Evolutionary conservation across 2,888 invertebrate genomes (phyloP), one percentile per base, ranked within the genome.

Genomic region (Temnothorax unifasciatus): DNA sequence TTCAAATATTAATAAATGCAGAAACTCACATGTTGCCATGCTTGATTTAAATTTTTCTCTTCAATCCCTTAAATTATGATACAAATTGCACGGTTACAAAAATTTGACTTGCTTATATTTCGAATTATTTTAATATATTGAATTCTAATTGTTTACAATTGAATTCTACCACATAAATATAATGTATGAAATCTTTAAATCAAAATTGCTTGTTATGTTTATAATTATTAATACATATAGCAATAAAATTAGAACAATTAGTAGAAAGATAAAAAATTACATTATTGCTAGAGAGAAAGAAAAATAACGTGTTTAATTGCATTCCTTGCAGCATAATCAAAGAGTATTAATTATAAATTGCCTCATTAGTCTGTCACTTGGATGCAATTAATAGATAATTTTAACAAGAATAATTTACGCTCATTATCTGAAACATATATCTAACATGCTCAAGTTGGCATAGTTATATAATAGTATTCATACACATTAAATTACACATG

Each of bases 401-500:
- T 41, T 34, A 47, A 44, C 47, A 13, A 21, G 18, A 47, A 1
- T 44, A 59, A 74, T 29, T n/a, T 21, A 47, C 5, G 5, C 15
- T n/a, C 15, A 59, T 41, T 52, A 44, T 15, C n/a, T 18, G 21
- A 57, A 18, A 41, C 21, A 25, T 52, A 25, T 15, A 18, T 18
- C 18, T 34, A 47, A 75, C n/a, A 15, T 61, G n/a, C 4, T 15
- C 44, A 21, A 47, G 29, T 74, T 54, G 44, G 61, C 13, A 29
- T 61, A 47, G 11, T 61, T 47, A 59, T 44, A 59, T 29, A 74
- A 74, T 73, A 66, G 47, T 50, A 82, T 77, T 54, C 63, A 29
- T 75, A 73, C 77, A 71, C 68, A 66, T 88, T 71, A 50, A 68
- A 66, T 61, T 57, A 77, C 54, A 86, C 82, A 81, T 75, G 83